Percentiles rank a stretch among this genome's conserved stretches.
These are phyloP conservation scores for Tragelaphus buxtoni DNA, from an alignment of 2,113 vertebrate species.

Conservation along the genomic window DNA sequence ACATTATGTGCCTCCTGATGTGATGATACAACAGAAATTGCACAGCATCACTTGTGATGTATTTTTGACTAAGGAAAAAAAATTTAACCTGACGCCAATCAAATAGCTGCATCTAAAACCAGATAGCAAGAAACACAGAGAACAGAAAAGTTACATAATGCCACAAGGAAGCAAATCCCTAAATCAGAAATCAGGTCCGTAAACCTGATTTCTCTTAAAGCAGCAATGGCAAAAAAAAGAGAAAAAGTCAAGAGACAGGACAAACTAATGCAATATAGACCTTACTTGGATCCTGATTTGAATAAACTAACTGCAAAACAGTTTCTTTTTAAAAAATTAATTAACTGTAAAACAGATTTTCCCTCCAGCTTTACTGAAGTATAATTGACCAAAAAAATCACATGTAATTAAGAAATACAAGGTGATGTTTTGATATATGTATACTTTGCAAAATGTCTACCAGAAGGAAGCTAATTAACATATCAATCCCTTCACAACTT, in stretches of 20 bases:
- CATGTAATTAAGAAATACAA: not conserved
- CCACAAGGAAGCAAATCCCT: not conserved
- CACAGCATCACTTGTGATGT: not conserved
- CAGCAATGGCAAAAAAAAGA: not conserved
- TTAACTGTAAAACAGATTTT: not conserved
- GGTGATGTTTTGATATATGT: not conserved
- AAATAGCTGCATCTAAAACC: not conserved
- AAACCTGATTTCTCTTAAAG: not conserved
- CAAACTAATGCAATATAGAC: not conserved
- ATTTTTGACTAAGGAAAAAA: not conserved
- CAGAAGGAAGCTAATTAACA: not conserved
- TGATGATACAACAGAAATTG: not conserved
- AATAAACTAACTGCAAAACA: slow-evolving; percentile 13
- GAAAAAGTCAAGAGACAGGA: not conserved
- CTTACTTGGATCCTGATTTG: not conserved
- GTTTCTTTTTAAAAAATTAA: not conserved
- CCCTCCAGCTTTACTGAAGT: not conserved
- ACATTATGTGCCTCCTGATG: not conserved
- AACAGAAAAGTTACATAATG: slow-evolving; percentile 12
- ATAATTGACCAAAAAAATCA: not conserved
- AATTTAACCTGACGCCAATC: not conserved
- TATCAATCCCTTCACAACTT: not conserved
- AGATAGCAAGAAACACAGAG: not conserved
- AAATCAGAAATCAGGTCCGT: not conserved
- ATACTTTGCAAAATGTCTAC: not conserved